Evolutionary conservation across 2,797 vertebrate genomes (phyloP), one percentile per base, ranked within the genome.

Genomic region (Cirrhinus mrigala): DNA sequence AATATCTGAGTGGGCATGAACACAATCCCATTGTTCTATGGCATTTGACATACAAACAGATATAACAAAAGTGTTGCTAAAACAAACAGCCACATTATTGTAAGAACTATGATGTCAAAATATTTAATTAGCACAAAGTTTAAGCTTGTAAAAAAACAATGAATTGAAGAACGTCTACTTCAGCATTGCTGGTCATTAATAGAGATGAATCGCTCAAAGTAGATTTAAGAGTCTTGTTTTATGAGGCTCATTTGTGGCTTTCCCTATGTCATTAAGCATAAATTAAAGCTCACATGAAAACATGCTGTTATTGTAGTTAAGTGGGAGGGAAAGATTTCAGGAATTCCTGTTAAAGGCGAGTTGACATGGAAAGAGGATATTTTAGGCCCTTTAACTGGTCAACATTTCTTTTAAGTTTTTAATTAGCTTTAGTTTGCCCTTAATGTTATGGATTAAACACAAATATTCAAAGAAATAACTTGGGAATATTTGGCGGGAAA

Each of bases 201-300:
- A 27, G 20, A 44, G 15, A 54, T 52, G 6, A 83, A 76, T 27
- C 18, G 6, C 46, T 83, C 46, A 40, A 9, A 50, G 37, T 64
- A 33, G 44, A 83, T 62, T 48, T 64, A 48, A 82, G 44, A 75
- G 70, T 14, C 37, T 81, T 56, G 66, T 44, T 83, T 68, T 77
- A 77, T 44, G 60, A 68, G 73, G 48, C 46, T 66, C n/a, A 68
- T 68, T 64, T 40, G 82, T 66, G 46, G 58, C 9, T 52, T 76
- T 64, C 20, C 14, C 9, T 6, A 27, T 40, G 78, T 24, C 44
- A 68, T 80, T 66, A 80, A 52, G 24, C 46, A 80, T 80, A 37
- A 68, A 68, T 52, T 68, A 69, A 69, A 81, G 44, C 79, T 24
- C 4, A 16, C 16, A 24, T 64, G 40, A 48, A 79, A 64, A 79